Percentiles rank a stretch among this genome's conserved stretches.
phyloP scores from a whole-genome alignment of 2,888 invertebrate species.

The Ormia ochracea region DNA sequence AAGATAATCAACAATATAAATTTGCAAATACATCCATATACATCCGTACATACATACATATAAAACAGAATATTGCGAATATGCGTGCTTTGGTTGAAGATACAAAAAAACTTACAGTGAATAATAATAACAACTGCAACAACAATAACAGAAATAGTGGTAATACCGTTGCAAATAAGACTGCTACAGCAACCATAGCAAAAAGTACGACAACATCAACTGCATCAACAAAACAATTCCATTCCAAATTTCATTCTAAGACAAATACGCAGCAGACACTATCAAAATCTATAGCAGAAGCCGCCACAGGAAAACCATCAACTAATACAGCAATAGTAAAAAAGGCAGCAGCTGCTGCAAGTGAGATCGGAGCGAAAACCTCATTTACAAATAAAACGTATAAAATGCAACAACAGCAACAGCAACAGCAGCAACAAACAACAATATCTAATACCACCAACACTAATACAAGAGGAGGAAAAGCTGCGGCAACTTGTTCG shows the following conservation, averaged over 20 bases:
- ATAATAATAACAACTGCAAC: conserved; percentile 67
- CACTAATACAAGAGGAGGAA: conserved; percentile 27
- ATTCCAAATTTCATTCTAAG: conserved; percentile 15
- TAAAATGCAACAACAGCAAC: conserved; percentile 64
- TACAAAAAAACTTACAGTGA: conserved; percentile 70
- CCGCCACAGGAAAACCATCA: conserved; percentile 45
- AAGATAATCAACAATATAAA: conserved; percentile 37
- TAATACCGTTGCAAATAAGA: conserved; percentile 61
- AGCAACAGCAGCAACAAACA: conserved; percentile 53
- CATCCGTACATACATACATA: too few relatives aligned
- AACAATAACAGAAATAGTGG: conserved; percentile 61
- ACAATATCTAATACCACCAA: conserved; percentile 53
- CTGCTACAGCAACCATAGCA: conserved; percentile 48
- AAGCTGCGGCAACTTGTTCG: conserved; percentile 54
- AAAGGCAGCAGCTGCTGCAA: conserved; percentile 20
- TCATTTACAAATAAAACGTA: conserved; percentile 60
- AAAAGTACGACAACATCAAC: conserved; percentile 12
- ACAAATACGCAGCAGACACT: conserved; percentile 3
- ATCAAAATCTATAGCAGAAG: background rate
- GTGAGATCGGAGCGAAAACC: conserved; percentile 26
- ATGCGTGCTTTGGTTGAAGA: conserved; percentile 75
- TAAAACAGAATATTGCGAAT: conserved; percentile 61
- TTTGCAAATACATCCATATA: too few relatives aligned
- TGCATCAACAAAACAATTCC: conserved; percentile 1
- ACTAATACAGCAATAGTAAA: conserved; percentile 10